Percentiles rank a stretch among this genome's conserved stretches.
Evolutionary conservation across 1,140 invertebrate genomes (phyloP).

Genomic region (Aphaenogaster rudis): DNA sequence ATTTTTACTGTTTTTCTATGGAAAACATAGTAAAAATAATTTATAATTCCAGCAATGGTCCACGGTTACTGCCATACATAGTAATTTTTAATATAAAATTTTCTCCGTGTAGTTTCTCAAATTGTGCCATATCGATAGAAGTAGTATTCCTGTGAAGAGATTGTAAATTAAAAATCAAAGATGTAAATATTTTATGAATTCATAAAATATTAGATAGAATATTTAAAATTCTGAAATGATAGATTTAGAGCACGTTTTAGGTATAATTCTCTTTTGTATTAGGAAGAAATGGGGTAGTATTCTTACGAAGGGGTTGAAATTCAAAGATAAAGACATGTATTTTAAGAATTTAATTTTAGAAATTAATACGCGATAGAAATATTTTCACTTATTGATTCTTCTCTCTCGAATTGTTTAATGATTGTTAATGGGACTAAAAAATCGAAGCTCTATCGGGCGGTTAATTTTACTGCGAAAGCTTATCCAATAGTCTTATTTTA

Average conservation of each 20-base stretch:
- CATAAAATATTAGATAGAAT: not conserved
- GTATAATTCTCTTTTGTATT: not conserved
- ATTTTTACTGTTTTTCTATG: too few relatives aligned
- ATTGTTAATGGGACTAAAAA: not conserved
- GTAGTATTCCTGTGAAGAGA: not conserved
- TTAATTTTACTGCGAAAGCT: not conserved
- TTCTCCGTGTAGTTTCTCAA: not conserved
- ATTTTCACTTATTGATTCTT: not conserved
- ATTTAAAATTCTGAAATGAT: not conserved
- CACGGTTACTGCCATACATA: too few relatives aligned
- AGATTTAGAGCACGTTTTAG: not conserved
- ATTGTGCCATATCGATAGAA: not conserved
- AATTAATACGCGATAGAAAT: not conserved
- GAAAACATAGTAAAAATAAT: too few relatives aligned
- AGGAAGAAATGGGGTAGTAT: not conserved
- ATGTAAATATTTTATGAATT: not conserved
- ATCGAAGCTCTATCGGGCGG: not conserved
- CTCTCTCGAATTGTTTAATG: not conserved
- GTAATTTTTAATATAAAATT: too few relatives aligned
- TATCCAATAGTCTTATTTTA: not conserved
- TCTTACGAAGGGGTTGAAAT: not conserved
- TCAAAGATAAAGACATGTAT: not conserved
- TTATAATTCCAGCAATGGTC: too few relatives aligned
- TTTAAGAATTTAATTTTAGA: not conserved
- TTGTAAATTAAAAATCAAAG: not conserved